Percentiles rank a stretch among this genome's conserved stretches.
phyloP scores from a whole-genome alignment of 2,888 invertebrate genomes.

The Plebejus argus region DNA sequence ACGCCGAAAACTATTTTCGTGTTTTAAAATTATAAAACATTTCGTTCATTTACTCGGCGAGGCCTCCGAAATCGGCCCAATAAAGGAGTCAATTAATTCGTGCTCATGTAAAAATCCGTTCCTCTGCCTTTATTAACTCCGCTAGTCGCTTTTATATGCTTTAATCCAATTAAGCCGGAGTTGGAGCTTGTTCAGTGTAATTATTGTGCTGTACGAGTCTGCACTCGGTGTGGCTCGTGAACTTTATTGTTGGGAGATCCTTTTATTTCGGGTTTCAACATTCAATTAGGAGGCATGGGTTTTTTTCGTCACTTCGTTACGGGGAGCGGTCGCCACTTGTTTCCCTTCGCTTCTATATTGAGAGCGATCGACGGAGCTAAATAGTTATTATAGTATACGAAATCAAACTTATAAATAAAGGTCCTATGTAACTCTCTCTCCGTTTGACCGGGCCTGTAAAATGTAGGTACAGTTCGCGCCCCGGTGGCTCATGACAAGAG shows the following conservation, averaged over 20 bases:
- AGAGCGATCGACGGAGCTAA: neutral
- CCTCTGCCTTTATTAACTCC: conserved; percentile 47
- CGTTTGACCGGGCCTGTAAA: neutral
- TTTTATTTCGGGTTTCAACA: conserved; percentile 28
- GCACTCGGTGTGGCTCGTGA: conserved; percentile 29
- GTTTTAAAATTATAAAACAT: neutral
- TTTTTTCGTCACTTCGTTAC: neutral
- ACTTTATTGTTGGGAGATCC: conserved; percentile 27
- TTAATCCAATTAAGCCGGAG: conserved; percentile 55
- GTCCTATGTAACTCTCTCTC: neutral
- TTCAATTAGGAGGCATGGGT: conserved; percentile 26
- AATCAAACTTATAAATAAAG: neutral
- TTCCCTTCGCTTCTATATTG: neutral
- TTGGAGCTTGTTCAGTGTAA: conserved; percentile 35
- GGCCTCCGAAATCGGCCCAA: conserved; percentile 8
- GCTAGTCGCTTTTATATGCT: conserved; percentile 43
- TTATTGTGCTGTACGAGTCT: conserved; percentile 30
- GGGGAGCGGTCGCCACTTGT: neutral
- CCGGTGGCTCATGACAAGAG: neutral
- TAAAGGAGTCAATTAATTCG: conserved; percentile 26
- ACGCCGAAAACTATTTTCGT: too few relatives aligned
- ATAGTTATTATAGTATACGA: neutral
- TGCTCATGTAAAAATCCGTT: conserved; percentile 40
- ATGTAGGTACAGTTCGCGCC: neutral
- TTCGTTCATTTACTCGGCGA: neutral